Evolutionary conservation across 2,797 vertebrate species (phyloP), one percentile per base, ranked within the genome.

Genomic region (Crocidura indochinensis): DNA sequence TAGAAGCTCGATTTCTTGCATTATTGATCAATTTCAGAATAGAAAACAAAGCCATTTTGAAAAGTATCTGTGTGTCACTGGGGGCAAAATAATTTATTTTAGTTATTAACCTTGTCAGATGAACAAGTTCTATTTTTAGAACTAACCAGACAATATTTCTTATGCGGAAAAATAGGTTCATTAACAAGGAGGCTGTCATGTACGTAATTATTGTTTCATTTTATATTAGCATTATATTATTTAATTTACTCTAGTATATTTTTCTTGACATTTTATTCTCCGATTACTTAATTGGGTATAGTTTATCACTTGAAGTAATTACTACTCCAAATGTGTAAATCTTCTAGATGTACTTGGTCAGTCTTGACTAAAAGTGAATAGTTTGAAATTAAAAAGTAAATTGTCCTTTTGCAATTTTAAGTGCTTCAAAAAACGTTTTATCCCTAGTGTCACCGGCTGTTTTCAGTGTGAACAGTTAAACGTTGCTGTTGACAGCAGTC

Each of bases 221-320:
- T 11, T 27, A 67, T 85, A 60, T 86, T 90, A 84, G 80, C 65
- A 67, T 91, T 86, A 88, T 84, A 83, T 76, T 77, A 10, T 83
- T 75, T 82, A 62, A 31, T 84, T 91, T 79, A n/a, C 14, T 47
- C 2, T 68, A 64, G 56, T 87, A 4, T 38, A 94, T 31, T 93
- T 91, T 85, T 88, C 27, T 80, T 84, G 67, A 64, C 62, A 62
- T 93, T 84, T 93, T 90, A 83, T 51, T 89, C 44, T 93, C 79
- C 69, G 31, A 5, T 87, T 87, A 68, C 38, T 91, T 86, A 87
- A 53, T 80, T 6, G 0, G 74, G 19, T 20, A 64, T 8, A 38
- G 44, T 44, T 78, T 44, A 47, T 91, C 31, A 77, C 8, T 26
- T 80, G 10, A 56, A 24, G 12, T 87, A 51, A 83, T 74, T 64